Conservation (phyloP, 2,888 invertebrate genomes). For the Ellobium chinense region DNA sequence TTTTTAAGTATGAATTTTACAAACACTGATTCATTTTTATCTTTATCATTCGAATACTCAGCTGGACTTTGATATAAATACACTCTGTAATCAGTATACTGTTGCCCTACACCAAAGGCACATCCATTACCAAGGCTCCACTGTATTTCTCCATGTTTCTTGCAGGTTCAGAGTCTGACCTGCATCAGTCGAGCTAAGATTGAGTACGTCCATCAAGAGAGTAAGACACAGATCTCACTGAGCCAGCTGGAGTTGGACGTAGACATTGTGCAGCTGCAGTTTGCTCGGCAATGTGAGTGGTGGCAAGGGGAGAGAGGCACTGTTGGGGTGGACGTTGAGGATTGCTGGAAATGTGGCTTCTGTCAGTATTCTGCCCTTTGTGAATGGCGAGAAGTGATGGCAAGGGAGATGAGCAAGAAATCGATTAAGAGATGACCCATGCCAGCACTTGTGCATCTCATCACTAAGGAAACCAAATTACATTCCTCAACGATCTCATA, state of each 20-base stretch:
- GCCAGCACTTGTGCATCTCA: no score
- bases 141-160: not conserved
- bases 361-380: conserved; percentile 74
- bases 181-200: conserved; percentile 63
- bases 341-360: conserved; percentile 75
- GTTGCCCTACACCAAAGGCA: no score
- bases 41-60: no score
- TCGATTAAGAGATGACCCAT: not conserved
- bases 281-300: conserved; percentile 58
- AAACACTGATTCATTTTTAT: no score
- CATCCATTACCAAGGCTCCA: no score
- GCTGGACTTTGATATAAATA: no score
- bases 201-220: conserved; percentile 73
- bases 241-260: conserved; percentile 61
- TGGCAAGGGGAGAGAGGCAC: conserved; percentile 69
- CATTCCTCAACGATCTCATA: no score
- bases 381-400: conserved; percentile 71
- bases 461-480: no score
- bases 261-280: conserved; percentile 54
- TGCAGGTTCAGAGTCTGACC: conserved; percentile 60
- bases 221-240: conserved; percentile 57
- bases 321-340: conserved; percentile 75
- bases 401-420: conserved; percentile 35
- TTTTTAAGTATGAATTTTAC: no score
- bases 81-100: no score